phyloP scores from a whole-genome alignment of 2,888 invertebrate genomes.

The Nemapogon koenigi region DNA sequence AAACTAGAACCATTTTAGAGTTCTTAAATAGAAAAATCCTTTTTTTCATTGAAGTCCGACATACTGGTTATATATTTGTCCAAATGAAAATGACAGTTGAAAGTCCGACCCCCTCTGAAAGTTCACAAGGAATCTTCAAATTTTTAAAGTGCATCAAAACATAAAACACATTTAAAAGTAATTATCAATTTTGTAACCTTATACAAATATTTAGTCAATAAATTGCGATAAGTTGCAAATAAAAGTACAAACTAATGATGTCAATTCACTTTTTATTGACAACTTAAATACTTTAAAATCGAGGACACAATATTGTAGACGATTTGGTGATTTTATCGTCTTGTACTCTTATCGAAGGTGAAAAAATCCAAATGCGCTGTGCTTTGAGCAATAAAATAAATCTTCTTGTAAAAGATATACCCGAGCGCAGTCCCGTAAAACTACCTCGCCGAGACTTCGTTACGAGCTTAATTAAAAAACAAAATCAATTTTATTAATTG shows the following conservation, averaged over 20 bases:
- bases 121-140: too few species aligned
- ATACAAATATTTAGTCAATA: constrained; percentile 1
- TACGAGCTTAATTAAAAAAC: constrained; percentile 62
- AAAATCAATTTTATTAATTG: constrained; percentile 66
- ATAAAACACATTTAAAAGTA: too few species aligned
- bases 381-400: constrained; percentile 61
- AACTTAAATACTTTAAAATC: constrained; percentile 14
- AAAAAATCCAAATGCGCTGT: constrained; percentile 33
- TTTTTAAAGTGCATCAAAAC: too few species aligned
- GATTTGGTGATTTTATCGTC: constrained; percentile 29
- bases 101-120: too few species aligned
- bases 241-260: background rate
- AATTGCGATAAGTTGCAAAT: background rate
- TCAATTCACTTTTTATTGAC: constrained; percentile 1
- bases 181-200: background rate
- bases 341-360: constrained; percentile 28
- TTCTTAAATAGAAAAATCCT: too few species aligned
- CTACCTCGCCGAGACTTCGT: constrained; percentile 50
- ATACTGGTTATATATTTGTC: too few species aligned
- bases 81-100: constrained; percentile 1
- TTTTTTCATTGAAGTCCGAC: too few species aligned
- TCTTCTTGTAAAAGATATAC: constrained; percentile 54
- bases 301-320: constrained; percentile 36
- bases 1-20: too few species aligned
- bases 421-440: constrained; percentile 42